These are phyloP conservation scores for Paramisgurnus dabryanus DNA, from an alignment of 2,113 vertebrate species.

Conservation along the genomic window DNA sequence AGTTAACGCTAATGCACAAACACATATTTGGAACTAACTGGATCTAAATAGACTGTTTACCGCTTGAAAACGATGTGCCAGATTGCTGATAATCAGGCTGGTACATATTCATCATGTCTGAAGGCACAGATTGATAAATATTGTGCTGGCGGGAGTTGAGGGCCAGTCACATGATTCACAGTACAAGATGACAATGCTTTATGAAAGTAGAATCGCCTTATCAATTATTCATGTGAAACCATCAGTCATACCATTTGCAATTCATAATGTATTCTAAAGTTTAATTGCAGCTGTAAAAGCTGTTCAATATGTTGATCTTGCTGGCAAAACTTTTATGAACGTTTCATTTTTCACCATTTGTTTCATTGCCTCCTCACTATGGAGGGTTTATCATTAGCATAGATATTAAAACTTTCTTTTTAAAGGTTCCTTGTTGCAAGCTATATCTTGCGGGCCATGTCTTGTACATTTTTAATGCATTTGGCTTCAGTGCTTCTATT, in stretches of 20 bases:
- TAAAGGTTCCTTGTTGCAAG: slow-evolving; percentile 18
- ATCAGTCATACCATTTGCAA: slow-evolving; percentile 36
- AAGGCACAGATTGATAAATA: slow-evolving; percentile 28
- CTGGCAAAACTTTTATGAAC: slow-evolving; percentile 33
- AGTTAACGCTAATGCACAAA: no score
- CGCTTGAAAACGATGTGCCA: slow-evolving; percentile 9
- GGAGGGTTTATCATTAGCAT: slow-evolving; percentile 48
- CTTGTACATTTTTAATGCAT: slow-evolving; percentile 44
- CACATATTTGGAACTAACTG: no score
- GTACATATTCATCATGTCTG: slow-evolving; percentile 28
- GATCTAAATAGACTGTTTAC: background rate
- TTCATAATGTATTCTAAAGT: slow-evolving; percentile 38
- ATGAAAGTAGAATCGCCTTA: slow-evolving; percentile 26
- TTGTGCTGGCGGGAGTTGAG: background rate
- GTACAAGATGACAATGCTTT: slow-evolving; percentile 34
- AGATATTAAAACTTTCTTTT: slow-evolving; percentile 56
- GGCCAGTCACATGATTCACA: background rate
- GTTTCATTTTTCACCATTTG: slow-evolving; percentile 25
- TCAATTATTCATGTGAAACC: slow-evolving; percentile 49
- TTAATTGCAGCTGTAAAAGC: slow-evolving; percentile 49
- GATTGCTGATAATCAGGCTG: background rate
- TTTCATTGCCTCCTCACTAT: slow-evolving; percentile 25
- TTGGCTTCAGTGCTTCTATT: slow-evolving; percentile 12
- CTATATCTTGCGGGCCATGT: slow-evolving; percentile 27
- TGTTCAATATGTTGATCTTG: slow-evolving; percentile 42